Evolutionary conservation across 2,113 vertebrate species (phyloP).

Genomic region (Atrichornis clamosus): DNA sequence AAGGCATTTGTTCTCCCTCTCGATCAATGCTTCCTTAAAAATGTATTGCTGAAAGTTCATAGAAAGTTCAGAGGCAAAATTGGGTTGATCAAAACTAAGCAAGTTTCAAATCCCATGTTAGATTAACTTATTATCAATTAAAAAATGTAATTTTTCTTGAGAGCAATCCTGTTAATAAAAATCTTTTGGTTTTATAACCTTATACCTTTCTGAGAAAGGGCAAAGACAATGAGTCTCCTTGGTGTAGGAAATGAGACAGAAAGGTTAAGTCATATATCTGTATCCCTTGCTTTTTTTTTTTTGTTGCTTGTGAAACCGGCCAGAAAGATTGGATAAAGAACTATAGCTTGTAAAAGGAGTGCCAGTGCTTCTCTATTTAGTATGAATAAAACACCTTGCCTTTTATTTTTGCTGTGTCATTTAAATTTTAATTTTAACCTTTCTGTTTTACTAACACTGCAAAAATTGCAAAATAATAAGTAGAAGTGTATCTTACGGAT

Average conservation of each 20-base stretch:
- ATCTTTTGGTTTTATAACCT: not conserved
- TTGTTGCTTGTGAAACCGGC: not conserved
- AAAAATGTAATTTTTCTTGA: accelerated
- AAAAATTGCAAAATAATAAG: not conserved
- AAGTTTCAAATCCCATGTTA: not conserved
- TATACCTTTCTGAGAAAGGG: not conserved
- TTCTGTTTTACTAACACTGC: not conserved
- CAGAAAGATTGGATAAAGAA: not conserved
- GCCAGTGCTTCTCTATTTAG: not conserved
- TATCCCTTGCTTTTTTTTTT: not conserved
- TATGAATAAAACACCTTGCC: not conserved
- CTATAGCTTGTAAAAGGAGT: not conserved
- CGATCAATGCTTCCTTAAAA: not conserved
- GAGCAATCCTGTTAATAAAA: not conserved
- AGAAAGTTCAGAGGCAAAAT: not conserved
- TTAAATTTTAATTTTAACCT: not conserved
- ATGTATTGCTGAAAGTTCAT: not conserved
- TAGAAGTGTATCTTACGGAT: not conserved
- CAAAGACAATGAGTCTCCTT: not conserved
- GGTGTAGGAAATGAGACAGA: not conserved
- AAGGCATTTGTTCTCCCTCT: not conserved
- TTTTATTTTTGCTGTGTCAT: not conserved
- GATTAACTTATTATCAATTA: not conserved
- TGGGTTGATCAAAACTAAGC: not conserved
- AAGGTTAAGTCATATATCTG: not conserved